Base-by-base conservation (phyloP, 2,888 invertebrate species). In the Noctua comes region DNA sequence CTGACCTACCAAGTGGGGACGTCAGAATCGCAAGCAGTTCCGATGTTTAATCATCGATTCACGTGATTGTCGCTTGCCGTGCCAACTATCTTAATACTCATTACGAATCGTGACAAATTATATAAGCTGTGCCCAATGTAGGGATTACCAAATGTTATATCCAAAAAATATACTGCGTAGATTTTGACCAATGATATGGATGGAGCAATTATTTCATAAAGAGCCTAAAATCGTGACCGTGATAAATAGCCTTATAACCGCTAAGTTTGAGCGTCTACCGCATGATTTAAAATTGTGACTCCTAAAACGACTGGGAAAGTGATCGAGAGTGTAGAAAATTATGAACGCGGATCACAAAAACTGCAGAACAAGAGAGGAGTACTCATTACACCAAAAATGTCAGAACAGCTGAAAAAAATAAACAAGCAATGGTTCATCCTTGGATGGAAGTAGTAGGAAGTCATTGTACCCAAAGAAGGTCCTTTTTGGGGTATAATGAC, bases 51-150 rank as follows among this genome's bases (percentile, higher is more conserved):
- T 71, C 43, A 68, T 57, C 57, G 21, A 46, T 83, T 51, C 82
- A 81, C 70, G 75, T 85, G 82, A 85, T 64, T n/a, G 27, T 68
- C 59, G 11, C 13, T 46, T 48, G 16, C 31, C 21, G 16, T 74
- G 82, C 82, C 71, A 83, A 82, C 21, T 68, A 68, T 80, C n/a
- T 36, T n/a, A 65, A 31, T 43, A 71, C n/a, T 31, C 46, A 79
- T 36, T 54, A 84, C 16, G n/a, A 68, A 69, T 46, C 27, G 36
- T 27, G n/a, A 80, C 59, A 79, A 84, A 73, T 73, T 73, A 65
- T 65, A 27, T 36, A 65, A 48, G 59, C 24, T 46, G 1, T 59
- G 5, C 27, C 51, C 27, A 74, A 43, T 69, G 24, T 40, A 24
- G 36, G 40, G 3, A 51, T 51, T 64, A 70, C 31, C 43, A 51